Base-by-base conservation (phyloP, 2,888 invertebrate species). In the Polydrusus tereticollis region DNA sequence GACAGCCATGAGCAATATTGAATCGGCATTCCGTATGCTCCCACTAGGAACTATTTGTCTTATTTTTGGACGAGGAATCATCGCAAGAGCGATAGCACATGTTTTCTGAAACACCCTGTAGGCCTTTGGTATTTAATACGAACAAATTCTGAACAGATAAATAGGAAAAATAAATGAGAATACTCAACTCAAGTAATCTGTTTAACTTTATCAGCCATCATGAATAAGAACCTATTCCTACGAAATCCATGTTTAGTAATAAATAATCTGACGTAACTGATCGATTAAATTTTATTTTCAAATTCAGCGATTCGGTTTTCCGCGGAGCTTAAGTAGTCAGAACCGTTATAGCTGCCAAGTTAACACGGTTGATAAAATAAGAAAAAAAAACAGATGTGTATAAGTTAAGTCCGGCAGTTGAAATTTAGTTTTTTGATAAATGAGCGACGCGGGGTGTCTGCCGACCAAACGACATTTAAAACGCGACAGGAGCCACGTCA, bases 401-500 rank as follows among this genome's bases (percentile, higher is more conserved):
- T 29, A 55, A 14, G 52, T 52, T 52, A 69, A 69, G 50, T 69
- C 50, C 60, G 55, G 64, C 50, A 55, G 65, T 69, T 59, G 55
- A 66, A 65, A 65, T 62, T 73, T 62, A 21, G 29, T 72, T 73
- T 65, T 55, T 64, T 74, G 72, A 76, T 74, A 70, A 76, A 76
- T 74, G 69, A 36, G 50, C 72, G 18, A 41, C 67, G 69, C 72
- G 72, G 76, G 76, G 73, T 50, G 73, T 69, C 76, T 60, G 60
- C 65, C 69, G 58, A 55, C 47, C 63, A 65, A n/a, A 62, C 75
- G 73, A 75, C 73, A 76, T 76, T 76, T 76, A 70, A 74, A 76
- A 76, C 76, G 64, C 76, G 76, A 76, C 76, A 76, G 76, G 75
- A 76, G 76, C 76, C 76, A 80, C 79, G 79, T 79, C 79, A 78